These are phyloP conservation scores for Apis mellifera DNA, from an alignment of 1,140 invertebrate species.

Conservation along the genomic window Amel_HAv3.1 CM009944.2:7641501-7642000, in stretches of 20 bases:
- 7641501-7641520: slow-evolving; percentile 30
- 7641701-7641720: background rate
- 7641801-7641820: too few relatives aligned
- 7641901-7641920: too few relatives aligned
- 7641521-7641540: slow-evolving; percentile 42
- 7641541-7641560: slow-evolving; percentile 43
- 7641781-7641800: too few relatives aligned
- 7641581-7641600: slow-evolving; percentile 30
- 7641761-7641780: too few relatives aligned
- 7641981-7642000: too few relatives aligned
- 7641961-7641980: too few relatives aligned
- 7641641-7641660: slow-evolving; percentile 16
- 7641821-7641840: too few relatives aligned
- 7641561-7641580: background rate
- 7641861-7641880: too few relatives aligned
- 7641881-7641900: too few relatives aligned
- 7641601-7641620: slow-evolving; percentile 32
- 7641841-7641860: too few relatives aligned
- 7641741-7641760: background rate
- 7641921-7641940: too few relatives aligned
- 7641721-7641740: background rate
- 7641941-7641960: too few relatives aligned
- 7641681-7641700: background rate
- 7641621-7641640: slow-evolving; percentile 22
- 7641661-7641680: background rate